Percentiles rank a stretch among this genome's conserved stretches.
These are phyloP conservation scores for Metalampra italica DNA, from an alignment of 2,888 invertebrate genomes.

Conservation along the genomic window DNA sequence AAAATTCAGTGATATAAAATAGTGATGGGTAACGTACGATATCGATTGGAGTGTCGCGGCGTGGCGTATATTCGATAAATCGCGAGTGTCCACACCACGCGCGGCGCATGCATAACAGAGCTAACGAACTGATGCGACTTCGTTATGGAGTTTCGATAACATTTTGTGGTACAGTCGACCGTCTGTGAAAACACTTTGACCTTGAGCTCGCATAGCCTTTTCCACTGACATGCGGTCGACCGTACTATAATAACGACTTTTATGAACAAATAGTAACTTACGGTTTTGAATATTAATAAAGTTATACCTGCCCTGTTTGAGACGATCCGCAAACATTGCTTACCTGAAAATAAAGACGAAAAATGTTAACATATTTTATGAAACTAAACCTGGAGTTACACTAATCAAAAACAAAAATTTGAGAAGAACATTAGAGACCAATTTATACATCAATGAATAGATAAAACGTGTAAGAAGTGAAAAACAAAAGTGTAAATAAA, in stretches of 20 bases:
- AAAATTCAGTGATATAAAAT: slow-evolving; percentile 12
- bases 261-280: slow-evolving; percentile 53
- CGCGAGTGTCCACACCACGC: slow-evolving; percentile 34
- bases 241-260: slow-evolving; percentile 63
- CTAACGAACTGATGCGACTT: slow-evolving; percentile 52
- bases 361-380: too few species aligned
- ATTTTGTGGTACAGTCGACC: too few species aligned
- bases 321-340: slow-evolving; percentile 13
- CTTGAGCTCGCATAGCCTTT: too few species aligned
- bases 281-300: slow-evolving; percentile 36
- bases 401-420: too few species aligned
- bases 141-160: slow-evolving; percentile 58
- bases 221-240: too few species aligned
- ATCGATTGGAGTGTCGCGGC: slow-evolving; percentile 54
- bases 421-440: too few species aligned
- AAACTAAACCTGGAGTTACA: too few species aligned
- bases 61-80: slow-evolving; percentile 51
- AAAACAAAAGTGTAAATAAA: too few species aligned
- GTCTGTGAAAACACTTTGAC: too few species aligned
- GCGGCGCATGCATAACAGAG: slow-evolving; percentile 27
- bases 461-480: too few species aligned
- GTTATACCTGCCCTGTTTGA: slow-evolving; percentile 24
- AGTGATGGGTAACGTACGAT: slow-evolving; percentile 45
- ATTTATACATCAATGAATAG: too few species aligned
- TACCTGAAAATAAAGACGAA: slow-evolving; percentile 48